Conservation (phyloP, 1,140 invertebrate species). For the Pentalonia nigronervosa region DNA sequence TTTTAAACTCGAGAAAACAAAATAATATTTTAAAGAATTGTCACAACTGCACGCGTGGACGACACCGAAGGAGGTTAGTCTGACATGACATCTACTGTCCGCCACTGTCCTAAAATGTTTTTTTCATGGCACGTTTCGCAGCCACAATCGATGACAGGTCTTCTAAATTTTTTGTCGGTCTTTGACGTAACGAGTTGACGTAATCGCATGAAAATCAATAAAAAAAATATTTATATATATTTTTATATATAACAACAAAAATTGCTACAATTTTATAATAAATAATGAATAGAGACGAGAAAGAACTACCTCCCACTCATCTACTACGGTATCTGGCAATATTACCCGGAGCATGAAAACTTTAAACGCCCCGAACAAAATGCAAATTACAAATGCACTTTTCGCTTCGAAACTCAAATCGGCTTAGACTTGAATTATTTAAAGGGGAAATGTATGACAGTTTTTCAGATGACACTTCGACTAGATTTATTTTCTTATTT, state of each 20-base stretch:
- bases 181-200: constrained; percentile 17
- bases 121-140: constrained; percentile 35
- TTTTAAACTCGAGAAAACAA: background rate
- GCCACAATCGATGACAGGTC: background rate
- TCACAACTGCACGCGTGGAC: background rate
- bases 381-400: constrained; percentile 26
- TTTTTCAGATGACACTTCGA: background rate
- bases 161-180: background rate
- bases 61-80: background rate
- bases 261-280: constrained; percentile 25
- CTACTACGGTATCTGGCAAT: background rate
- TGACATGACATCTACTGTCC: background rate
- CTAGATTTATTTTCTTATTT: background rate
- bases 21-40: constrained; percentile 39
- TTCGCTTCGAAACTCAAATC: constrained; percentile 33
- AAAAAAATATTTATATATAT: constrained; percentile 6
- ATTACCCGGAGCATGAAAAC: constrained; percentile 2
- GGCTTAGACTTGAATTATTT: constrained; percentile 38
- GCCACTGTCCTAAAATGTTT: background rate
- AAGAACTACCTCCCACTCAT: background rate
- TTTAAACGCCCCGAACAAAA: background rate
- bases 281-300: background rate
- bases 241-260: background rate
- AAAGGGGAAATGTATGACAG: background rate
- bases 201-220: constrained; percentile 24